Conservation (phyloP, 1,140 invertebrate species). For the Brachionus koreanus region DNA sequence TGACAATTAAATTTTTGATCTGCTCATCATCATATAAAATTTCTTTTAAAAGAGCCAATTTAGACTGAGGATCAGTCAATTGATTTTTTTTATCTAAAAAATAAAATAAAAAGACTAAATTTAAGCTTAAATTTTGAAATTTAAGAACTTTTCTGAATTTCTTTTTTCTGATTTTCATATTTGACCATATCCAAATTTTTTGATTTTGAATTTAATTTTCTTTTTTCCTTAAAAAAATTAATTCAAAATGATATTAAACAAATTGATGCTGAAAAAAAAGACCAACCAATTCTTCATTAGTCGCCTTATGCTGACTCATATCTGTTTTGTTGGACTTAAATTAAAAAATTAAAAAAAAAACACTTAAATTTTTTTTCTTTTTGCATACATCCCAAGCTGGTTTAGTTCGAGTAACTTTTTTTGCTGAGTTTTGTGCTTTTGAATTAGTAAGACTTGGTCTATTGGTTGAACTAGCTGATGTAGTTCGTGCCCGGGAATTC, state of each 20-base stretch:
- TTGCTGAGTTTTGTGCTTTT: neutral
- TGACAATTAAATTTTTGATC: slow-evolving; percentile 6
- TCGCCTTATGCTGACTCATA: neutral
- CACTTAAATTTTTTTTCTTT: neutral
- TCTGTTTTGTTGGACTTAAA: slow-evolving; percentile 1
- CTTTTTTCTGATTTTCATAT: slow-evolving; percentile 9
- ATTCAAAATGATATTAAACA: neutral
- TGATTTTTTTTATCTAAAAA: slow-evolving; percentile 4
- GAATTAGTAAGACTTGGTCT: neutral
- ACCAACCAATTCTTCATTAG: neutral
- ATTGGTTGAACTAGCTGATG: slow-evolving; percentile 1
- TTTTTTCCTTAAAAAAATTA: neutral
- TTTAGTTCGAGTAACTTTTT: neutral
- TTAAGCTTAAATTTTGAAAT: neutral
- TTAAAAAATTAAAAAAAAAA: neutral
- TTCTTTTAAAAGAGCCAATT: slow-evolving; percentile 22
- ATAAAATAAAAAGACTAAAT: neutral
- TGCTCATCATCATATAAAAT: slow-evolving; percentile 42
- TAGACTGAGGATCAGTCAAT: neutral
- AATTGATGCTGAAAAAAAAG: neutral
- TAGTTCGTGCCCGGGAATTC: neutral
- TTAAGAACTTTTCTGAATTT: neutral
- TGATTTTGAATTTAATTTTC: neutral
- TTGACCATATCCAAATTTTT: slow-evolving; percentile 20
- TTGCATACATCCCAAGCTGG: slow-evolving; percentile 9